A percentile compares a stretch with the other conserved stretches of the same genome.
Conservation (phyloP, 2,888 invertebrate species). For the Himalopsyche japonica region DNA sequence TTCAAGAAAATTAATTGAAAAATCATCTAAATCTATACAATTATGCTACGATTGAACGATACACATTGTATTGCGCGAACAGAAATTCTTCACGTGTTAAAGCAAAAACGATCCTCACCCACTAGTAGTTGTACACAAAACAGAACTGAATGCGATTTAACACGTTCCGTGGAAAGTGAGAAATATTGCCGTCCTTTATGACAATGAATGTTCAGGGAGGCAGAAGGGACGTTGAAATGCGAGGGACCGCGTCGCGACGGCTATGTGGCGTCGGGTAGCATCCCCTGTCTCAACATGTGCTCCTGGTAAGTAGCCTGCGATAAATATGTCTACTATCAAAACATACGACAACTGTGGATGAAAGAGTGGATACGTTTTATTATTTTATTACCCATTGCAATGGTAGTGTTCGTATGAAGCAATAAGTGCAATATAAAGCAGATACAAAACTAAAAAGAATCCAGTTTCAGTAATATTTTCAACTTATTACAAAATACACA, state of each 20-base stretch:
- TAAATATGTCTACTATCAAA: slow-evolving; percentile 28
- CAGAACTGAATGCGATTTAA: slow-evolving; percentile 36
- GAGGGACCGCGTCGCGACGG: background rate
- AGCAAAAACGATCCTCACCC: background rate
- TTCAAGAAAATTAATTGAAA: no score
- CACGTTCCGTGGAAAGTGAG: slow-evolving; percentile 38
- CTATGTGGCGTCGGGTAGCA: background rate
- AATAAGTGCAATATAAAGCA: background rate
- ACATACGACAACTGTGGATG: slow-evolving; percentile 14
- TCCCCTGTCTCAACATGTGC: slow-evolving; percentile 5
- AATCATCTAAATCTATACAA: background rate
- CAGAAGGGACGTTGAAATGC: slow-evolving; percentile 16
- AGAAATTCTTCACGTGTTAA: background rate
- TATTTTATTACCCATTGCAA: slow-evolving; percentile 8
- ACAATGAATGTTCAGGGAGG: slow-evolving; percentile 35
- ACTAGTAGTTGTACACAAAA: slow-evolving; percentile 5
- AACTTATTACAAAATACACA: no score
- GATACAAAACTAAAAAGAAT: no score
- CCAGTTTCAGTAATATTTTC: no score
- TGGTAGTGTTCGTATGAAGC: background rate
- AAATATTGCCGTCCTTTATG: slow-evolving; percentile 38
- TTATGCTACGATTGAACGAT: background rate
- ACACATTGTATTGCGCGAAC: background rate
- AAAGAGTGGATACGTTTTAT: slow-evolving; percentile 29
- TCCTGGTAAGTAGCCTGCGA: slow-evolving; percentile 24